These are phyloP conservation scores for Phyto melanocephala DNA, from an alignment of 2,888 invertebrate species.

Conservation along the genomic window DNA sequence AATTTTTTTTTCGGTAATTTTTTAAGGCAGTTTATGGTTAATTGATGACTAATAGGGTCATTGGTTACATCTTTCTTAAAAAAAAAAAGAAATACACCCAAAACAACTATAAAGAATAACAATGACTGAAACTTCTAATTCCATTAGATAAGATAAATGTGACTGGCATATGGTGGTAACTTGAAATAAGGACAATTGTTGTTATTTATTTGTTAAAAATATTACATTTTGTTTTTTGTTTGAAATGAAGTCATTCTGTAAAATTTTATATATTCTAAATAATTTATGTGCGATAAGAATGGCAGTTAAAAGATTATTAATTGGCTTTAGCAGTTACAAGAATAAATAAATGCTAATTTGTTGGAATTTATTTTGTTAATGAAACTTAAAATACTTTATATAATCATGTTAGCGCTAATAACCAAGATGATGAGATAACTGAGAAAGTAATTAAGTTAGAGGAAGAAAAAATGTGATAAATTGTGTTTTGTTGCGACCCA, in stretches of 20 bases:
- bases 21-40: slow-evolving; percentile 58
- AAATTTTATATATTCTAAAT: background rate
- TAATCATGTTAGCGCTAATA: background rate
- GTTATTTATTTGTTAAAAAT: slow-evolving; percentile 12
- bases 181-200: background rate
- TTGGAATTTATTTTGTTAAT: background rate
- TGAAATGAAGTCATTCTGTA: background rate
- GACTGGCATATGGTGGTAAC: background rate
- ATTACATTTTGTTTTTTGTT: background rate
- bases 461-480: no score
- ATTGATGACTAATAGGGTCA: slow-evolving; percentile 63
- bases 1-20: background rate
- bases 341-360: background rate
- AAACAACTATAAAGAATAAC: background rate
- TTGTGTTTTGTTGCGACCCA: no score
- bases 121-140: background rate
- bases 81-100: background rate
- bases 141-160: slow-evolving; percentile 40
- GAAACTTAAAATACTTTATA: background rate
- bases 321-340: background rate
- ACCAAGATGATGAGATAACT: background rate
- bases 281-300: slow-evolving; percentile 10
- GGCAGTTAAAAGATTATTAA: slow-evolving; percentile 7
- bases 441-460: no score
- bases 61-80: slow-evolving; percentile 33